Base-by-base conservation (phyloP, 1,140 invertebrate species). In the Anastrepha ludens region DNA sequence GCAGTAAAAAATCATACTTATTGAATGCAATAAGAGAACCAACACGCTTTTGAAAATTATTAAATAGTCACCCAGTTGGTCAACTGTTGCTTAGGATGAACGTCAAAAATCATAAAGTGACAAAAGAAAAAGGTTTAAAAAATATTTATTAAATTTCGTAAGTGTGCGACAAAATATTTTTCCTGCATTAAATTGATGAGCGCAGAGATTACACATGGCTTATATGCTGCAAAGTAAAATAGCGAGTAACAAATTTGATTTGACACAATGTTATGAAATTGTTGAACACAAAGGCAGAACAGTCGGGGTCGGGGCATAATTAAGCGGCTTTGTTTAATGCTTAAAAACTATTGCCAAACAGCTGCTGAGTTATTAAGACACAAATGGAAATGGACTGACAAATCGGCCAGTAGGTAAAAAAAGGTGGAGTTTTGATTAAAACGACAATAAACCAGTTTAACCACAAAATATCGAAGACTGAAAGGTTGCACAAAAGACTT, bases 371-470 rank as follows among this genome's bases (percentile, higher is more conserved):
- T 47, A 44, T 44, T 74, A 74, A 39, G 13, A 67, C 20, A 20
- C 29, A 67, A 4, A 41, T n/a, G 65, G 65, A 70, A 70, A 29
- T 39, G 39, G 13, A 29, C 29, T 70, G 8, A 67, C 5, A 47
- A 74, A 74, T 74, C 70, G 44, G 70, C 70, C 70, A 74, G 70
- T 74, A 74, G 70, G 44, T 74, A 74, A 50, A 13, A 74, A 74
- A n/a, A 15, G 47, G 39, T 47, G 5, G 44, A 47, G 8, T 74
- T 74, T 74, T 74, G 39, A 47, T 74, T 74, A 5, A 74, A 29
- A n/a, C 70, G 70, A 74, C 70, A 6, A 74, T 74, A 74, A 74
- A 74, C 70, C 70, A 74, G 70, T 74, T 74, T 4, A 39, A 70
- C 7, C 20, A 13, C 67, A 39, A 15, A 86, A 60, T 4, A 86